Base-by-base conservation (phyloP, 2,888 invertebrate genomes). In the Dasysyrphus albostriatus region DNA sequence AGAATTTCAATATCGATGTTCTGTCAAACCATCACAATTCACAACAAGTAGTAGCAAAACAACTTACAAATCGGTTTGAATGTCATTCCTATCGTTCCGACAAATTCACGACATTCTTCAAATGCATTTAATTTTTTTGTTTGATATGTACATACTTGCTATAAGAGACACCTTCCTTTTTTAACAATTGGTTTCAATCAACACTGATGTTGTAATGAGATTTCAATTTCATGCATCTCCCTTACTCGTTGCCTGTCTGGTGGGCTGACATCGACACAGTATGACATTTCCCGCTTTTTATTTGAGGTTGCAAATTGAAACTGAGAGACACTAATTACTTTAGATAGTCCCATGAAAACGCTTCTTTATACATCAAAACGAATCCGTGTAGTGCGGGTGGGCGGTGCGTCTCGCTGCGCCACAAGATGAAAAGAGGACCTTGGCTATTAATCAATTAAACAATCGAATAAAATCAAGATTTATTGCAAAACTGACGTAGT, bases 381-480 rank as follows among this genome's bases (percentile, higher is more conserved):
- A 37, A 34, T 51, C 34, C n/a, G 39, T 24, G 3, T 34, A 49
- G 47, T 69, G 61, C 63, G 44, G 73, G 67, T 65, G 77, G 58
- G 49, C 67, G 54, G 32, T 14, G 54, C 79, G 63, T 63, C 65
- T 73, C 56, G 67, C 65, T 78, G 61, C 72, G 24, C 59, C 67
- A 19, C 24, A 37, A 65, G 72, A 58, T 74, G 42, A 44, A 65
- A 61, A 61, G 32, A 67, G 58, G 65, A 87, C 85, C 85, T 87
- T 87, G 85, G 78, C 85, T 82, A 74, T 74, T 74, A 70, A 87
- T 87, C 82, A 82, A 87, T 69, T 77, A 73, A 77, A 69, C 84
- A 77, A 78, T 73, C 69, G 70, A 54, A 75, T 58, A 56, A 75
- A 79, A 85, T 81, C 63, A 70, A 87, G 77, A 87, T 82, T 82